Conservation (phyloP, 2,888 invertebrate genomes). For the Phalera bucephala region DNA sequence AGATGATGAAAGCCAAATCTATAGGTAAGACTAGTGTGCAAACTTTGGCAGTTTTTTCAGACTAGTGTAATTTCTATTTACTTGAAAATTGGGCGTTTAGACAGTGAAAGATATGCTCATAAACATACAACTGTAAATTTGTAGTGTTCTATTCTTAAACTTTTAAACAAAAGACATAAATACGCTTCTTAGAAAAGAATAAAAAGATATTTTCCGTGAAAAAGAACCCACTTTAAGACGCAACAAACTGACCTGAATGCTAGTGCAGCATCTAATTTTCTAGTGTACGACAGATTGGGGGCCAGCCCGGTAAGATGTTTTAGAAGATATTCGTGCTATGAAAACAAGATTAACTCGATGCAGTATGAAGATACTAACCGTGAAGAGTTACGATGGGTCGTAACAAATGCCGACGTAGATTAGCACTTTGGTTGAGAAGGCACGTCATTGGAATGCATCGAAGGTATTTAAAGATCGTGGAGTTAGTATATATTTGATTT, state of each 20-base stretch:
- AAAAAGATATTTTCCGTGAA: too few species aligned
- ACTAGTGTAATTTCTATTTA: too few species aligned
- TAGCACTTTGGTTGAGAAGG: neutral
- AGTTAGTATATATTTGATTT: neutral
- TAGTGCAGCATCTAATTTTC: conserved; percentile 4
- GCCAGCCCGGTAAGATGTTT: conserved; percentile 14
- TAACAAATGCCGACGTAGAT: conserved; percentile 6
- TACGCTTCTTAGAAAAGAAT: too few species aligned
- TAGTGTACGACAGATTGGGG: conserved; percentile 16
- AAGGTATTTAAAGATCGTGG: conserved; percentile 4
- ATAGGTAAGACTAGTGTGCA: too few species aligned
- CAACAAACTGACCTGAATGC: neutral
- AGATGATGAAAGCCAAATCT: too few species aligned
- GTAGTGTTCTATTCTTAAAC: too few species aligned
- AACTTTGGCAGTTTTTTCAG: too few species aligned
- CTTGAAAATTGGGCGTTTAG: too few species aligned
- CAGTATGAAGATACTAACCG: conserved; percentile 9
- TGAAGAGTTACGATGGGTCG: conserved; percentile 15
- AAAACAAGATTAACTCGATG: neutral
- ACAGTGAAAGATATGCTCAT: too few species aligned
- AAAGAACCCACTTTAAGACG: too few species aligned
- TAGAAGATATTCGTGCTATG: conserved; percentile 11
- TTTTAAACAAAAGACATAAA: too few species aligned
- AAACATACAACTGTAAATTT: too few species aligned
- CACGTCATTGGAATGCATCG: conserved; percentile 1